phyloP scores from a whole-genome alignment of 2,797 vertebrate species.

The Myotis vivesi region DNA sequence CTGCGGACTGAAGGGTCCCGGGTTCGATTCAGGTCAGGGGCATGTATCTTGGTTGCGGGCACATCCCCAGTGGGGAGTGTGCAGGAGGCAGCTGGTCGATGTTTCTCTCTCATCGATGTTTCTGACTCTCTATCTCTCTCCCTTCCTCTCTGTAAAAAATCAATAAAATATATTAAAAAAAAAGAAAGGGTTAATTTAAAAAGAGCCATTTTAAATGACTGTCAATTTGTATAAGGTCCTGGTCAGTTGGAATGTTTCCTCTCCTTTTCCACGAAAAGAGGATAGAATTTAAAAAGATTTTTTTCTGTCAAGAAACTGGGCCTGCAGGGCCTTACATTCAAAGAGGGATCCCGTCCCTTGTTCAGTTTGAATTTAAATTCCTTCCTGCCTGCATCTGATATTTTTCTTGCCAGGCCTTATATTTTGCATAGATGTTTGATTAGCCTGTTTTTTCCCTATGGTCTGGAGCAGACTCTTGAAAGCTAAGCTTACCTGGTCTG shows the following conservation, averaged over 20 bases:
- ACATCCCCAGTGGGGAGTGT: no score
- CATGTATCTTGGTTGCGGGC: no score
- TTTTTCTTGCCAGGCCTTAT: constrained; percentile 26
- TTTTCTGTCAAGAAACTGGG: background rate
- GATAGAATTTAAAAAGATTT: background rate
- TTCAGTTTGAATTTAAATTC: constrained; percentile 43
- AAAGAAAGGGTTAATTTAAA: constrained; percentile 28
- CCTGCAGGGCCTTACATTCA: background rate
- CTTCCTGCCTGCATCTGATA: background rate
- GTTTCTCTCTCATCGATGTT: no score
- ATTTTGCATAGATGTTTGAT: background rate
- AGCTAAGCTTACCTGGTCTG: background rate
- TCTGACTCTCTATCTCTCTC: no score
- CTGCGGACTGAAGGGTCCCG: no score
- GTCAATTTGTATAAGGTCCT: background rate
- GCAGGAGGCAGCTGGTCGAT: no score
- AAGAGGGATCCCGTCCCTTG: background rate
- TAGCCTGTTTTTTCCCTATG: background rate
- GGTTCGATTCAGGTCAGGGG: no score
- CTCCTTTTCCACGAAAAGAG: background rate
- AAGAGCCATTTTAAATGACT: background rate
- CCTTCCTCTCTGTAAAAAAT: no score
- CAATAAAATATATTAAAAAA: no score
- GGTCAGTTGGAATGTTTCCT: background rate
- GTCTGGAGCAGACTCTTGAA: background rate